phyloP scores from a whole-genome alignment of 2,113 vertebrate genomes.

The Hyperoodon ampullatus region DNA sequence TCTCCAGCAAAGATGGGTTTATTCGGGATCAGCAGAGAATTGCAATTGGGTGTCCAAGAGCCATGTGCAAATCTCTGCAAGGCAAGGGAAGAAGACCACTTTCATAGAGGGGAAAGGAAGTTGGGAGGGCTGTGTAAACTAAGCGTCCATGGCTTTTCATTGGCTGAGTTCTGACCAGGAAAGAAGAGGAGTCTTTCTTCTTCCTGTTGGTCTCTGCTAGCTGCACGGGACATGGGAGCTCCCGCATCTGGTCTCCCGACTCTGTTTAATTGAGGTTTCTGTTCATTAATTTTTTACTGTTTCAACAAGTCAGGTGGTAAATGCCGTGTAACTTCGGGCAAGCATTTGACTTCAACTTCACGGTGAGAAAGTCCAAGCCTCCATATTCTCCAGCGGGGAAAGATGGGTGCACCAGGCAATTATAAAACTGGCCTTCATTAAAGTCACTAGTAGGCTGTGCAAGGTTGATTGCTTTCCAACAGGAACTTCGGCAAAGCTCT shows the following conservation, averaged over 20 bases:
- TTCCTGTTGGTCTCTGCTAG: not conserved
- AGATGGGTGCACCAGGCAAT: not conserved
- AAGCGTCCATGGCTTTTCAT: not conserved
- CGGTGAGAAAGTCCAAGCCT: not conserved
- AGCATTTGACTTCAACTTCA: too few relatives aligned
- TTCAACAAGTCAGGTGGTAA: not conserved
- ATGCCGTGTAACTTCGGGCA: accelerated
- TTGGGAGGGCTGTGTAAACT: not conserved
- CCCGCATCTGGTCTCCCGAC: not conserved
- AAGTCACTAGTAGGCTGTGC: not conserved
- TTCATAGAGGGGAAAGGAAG: not conserved
- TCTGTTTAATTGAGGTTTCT: not conserved
- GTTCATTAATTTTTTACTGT: not conserved
- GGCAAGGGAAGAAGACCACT: not conserved
- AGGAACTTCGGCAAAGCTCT: not conserved
- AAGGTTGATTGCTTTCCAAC: not conserved
- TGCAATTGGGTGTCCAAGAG: not conserved
- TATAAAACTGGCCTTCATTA: not conserved
- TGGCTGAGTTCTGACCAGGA: not conserved
- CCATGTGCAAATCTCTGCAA: not conserved
- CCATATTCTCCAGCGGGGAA: not conserved
- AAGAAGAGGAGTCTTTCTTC: not conserved
- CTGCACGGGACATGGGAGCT: not conserved
- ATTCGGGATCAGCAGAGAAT: not conserved
- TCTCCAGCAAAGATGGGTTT: not conserved